These are phyloP conservation scores for Eugnorisma glareosa DNA, from an alignment of 2,888 invertebrate species.

Conservation along the genomic window DNA sequence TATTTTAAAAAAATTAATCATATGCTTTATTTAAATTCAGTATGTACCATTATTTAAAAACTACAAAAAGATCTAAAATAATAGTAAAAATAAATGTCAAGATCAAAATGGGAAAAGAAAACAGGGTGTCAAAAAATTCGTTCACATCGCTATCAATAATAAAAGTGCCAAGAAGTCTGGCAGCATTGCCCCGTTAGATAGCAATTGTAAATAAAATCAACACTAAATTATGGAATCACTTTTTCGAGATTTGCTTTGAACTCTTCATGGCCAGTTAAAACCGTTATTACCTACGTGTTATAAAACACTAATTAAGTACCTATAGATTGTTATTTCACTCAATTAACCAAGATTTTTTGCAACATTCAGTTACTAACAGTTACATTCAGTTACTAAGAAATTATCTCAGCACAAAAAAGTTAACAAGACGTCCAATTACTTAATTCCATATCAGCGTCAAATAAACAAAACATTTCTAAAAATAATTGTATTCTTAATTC, in stretches of 20 bases:
- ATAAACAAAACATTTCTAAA: not conserved
- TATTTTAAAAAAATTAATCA: constrained; percentile 5
- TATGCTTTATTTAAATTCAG: too few relatives aligned
- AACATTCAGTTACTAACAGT: not conserved
- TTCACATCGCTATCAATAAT: too few relatives aligned
- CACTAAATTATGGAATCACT: not conserved
- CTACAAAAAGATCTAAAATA: too few relatives aligned
- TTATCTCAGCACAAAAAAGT: not conserved
- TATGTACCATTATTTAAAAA: too few relatives aligned
- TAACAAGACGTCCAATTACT: not conserved
- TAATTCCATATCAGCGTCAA: not conserved
- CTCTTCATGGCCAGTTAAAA: not conserved
- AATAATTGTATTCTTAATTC: not conserved
- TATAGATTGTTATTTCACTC: not conserved
- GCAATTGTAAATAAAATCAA: constrained; percentile 22
- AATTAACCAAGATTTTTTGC: not conserved
- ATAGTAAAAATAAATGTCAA: too few relatives aligned
- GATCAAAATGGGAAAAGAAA: too few relatives aligned
- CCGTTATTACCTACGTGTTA: too few relatives aligned
- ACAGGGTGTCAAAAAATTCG: too few relatives aligned
- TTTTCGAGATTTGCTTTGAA: not conserved
- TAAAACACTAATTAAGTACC: not conserved
- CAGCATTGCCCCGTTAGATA: too few relatives aligned
- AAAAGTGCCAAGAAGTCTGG: too few relatives aligned
- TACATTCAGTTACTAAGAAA: too few relatives aligned